Evolutionary conservation across 2,113 vertebrate genomes (phyloP).

Genomic region (Centrocercus urophasianus): DNA sequence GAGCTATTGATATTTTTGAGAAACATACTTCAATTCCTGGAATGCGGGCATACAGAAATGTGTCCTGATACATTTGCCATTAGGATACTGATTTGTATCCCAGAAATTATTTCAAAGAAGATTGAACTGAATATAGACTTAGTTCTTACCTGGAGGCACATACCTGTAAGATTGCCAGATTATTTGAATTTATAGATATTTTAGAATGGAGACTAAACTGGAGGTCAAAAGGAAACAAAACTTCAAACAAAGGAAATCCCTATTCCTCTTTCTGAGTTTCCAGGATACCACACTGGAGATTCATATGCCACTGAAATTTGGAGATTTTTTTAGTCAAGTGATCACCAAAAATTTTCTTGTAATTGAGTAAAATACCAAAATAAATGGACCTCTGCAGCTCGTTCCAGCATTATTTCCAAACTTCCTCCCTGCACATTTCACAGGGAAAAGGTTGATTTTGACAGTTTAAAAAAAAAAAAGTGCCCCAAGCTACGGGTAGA

Average conservation of each 20-base stretch:
- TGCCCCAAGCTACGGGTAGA: neutral
- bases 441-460: neutral
- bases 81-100: neutral
- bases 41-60: neutral
- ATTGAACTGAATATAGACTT: neutral
- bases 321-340: neutral
- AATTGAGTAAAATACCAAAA: neutral
- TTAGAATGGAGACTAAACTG: neutral
- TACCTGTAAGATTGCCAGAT: neutral
- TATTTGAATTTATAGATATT: neutral
- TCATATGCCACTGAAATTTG: neutral
- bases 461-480: neutral
- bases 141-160: neutral
- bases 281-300: neutral
- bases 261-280: neutral
- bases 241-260: neutral
- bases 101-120: slow-evolving; percentile 1
- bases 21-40: neutral
- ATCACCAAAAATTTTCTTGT: neutral
- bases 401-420: neutral
- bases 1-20: neutral
- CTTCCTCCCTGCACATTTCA: neutral
- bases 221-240: neutral
- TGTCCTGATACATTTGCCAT: neutral
- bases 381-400: neutral